These are phyloP conservation scores for Myxocyprinus asiaticus DNA, from an alignment of 2,113 vertebrate genomes.

Conservation along the genomic window DNA sequence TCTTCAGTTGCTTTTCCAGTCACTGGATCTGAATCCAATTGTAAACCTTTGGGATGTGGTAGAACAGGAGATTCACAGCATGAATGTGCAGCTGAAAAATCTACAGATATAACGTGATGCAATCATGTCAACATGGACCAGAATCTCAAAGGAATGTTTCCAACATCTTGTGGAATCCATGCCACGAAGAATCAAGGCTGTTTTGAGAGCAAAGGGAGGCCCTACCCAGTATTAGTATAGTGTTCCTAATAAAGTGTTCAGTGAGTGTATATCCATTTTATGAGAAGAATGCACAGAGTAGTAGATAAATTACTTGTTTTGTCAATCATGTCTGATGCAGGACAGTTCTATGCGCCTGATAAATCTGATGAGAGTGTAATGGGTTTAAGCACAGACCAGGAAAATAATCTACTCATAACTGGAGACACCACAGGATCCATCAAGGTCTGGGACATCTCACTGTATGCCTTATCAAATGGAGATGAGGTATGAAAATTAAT, in stretches of 20 bases:
- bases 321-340: slow-evolving; percentile 48
- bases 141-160: too few relatives aligned
- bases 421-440: slow-evolving; percentile 65
- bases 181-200: too few relatives aligned
- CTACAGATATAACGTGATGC: too few relatives aligned
- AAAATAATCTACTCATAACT: slow-evolving; percentile 67
- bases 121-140: too few relatives aligned
- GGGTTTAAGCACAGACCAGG: slow-evolving; percentile 61
- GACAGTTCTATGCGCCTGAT: slow-evolving; percentile 59
- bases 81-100: too few relatives aligned
- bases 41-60: too few relatives aligned
- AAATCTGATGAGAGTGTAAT: slow-evolving; percentile 53
- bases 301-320: background rate
- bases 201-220: too few relatives aligned
- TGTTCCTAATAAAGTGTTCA: background rate
- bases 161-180: too few relatives aligned
- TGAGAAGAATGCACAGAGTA: background rate
- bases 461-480: slow-evolving; percentile 49
- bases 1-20: too few relatives aligned
- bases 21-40: too few relatives aligned
- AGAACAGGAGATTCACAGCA: too few relatives aligned
- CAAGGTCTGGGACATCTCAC: slow-evolving; percentile 67
- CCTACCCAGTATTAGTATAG: too few relatives aligned
- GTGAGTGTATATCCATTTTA: background rate
- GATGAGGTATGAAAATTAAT: slow-evolving; percentile 45